Percentiles rank a stretch among this genome's conserved stretches.
Conservation (phyloP, 2,797 vertebrate genomes). For the Philypnodon macrostomus region DNA sequence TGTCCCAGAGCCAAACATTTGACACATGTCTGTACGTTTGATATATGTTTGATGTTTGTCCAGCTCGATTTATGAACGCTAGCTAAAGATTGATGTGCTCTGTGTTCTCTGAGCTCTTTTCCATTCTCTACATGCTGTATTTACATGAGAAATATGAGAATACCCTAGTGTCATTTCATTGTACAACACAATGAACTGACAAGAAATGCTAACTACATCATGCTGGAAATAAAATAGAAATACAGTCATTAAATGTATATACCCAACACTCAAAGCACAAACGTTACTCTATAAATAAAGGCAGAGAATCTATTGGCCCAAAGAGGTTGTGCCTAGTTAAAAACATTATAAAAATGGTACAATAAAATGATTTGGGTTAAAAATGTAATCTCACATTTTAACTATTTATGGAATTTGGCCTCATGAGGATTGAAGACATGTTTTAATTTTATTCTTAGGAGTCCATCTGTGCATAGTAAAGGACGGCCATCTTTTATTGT, state of each 20-base stretch:
- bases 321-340: too few relatives aligned
- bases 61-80: neutral
- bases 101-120: neutral
- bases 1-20: neutral
- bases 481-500: neutral
- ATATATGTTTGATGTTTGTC: neutral
- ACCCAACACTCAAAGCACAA: too few relatives aligned
- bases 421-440: neutral
- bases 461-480: conserved; percentile 19
- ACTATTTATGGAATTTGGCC: neutral
- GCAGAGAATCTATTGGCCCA: too few relatives aligned
- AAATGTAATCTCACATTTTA: neutral
- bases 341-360: too few relatives aligned
- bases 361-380: too few relatives aligned
- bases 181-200: neutral
- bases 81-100: neutral
- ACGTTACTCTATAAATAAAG: too few relatives aligned
- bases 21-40: neutral
- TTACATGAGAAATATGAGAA: neutral
- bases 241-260: neutral
- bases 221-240: neutral
- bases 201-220: neutral
- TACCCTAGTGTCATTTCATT: neutral
- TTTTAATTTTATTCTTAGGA: conserved; percentile 15
- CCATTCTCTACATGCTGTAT: neutral